Conservation (phyloP, 2,797 vertebrate species). For the Vireo griseus region DNA sequence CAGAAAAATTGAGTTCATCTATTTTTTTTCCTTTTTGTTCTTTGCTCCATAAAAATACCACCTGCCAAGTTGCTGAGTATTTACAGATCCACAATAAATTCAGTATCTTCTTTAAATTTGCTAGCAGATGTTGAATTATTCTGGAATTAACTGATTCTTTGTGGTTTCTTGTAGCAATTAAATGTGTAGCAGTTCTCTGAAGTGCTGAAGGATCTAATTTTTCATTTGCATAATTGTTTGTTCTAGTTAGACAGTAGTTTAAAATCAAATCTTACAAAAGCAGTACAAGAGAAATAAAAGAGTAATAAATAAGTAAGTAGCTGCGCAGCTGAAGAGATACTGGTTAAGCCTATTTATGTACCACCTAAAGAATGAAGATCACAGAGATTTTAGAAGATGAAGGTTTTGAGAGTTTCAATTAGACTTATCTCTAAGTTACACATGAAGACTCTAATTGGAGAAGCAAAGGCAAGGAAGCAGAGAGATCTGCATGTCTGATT, state of each 20-base stretch:
- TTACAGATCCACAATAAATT: constrained; percentile 67
- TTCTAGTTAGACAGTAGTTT: constrained; percentile 49
- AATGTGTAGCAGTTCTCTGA: constrained; percentile 49
- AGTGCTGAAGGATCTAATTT: constrained; percentile 58
- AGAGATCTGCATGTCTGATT: neutral
- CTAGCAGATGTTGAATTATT: constrained; percentile 66
- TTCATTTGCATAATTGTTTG: constrained; percentile 69
- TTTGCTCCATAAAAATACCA: constrained; percentile 62
- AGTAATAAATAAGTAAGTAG: constrained; percentile 50
- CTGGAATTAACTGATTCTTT: constrained; percentile 56
- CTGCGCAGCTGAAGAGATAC: neutral
- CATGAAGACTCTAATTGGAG: neutral
- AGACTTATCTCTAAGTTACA: constrained; percentile 15
- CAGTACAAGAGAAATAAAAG: constrained; percentile 19
- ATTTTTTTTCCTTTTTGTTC: neutral
- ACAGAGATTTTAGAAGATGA: constrained; percentile 35
- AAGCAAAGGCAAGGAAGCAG: neutral
- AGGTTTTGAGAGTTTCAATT: constrained; percentile 36
- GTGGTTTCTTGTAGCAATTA: constrained; percentile 58
- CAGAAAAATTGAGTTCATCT: neutral
- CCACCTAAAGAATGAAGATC: constrained; percentile 12
- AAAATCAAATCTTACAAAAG: constrained; percentile 48
- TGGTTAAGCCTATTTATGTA: constrained; percentile 35
- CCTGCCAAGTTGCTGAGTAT: constrained; percentile 61
- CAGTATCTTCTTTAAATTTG: constrained; percentile 49